Evolutionary conservation across 2,888 invertebrate species (phyloP).

Genomic region (Leucania comma): DNA sequence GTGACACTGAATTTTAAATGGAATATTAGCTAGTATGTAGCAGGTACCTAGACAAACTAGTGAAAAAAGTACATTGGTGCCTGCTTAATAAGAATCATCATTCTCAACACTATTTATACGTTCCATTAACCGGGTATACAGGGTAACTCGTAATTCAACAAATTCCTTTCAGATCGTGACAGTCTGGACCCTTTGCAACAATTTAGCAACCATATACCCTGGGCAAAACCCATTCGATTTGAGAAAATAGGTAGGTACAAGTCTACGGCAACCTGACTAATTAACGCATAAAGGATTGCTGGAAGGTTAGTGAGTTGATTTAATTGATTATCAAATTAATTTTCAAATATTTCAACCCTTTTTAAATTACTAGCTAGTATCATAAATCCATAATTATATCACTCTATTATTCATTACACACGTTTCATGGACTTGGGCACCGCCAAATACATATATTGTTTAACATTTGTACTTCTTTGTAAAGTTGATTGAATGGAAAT

Average conservation of each 20-base stretch:
- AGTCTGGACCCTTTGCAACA: not conserved
- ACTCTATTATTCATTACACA: not conserved
- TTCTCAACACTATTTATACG: not conserved
- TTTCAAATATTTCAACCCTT: too few relatives aligned
- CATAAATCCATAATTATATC: too few relatives aligned
- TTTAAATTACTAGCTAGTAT: too few relatives aligned
- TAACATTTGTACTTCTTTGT: too few relatives aligned
- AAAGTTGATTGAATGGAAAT: too few relatives aligned
- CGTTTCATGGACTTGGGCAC: not conserved
- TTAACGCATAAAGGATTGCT: not conserved
- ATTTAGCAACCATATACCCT: not conserved
- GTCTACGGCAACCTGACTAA: not conserved
- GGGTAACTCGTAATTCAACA: not conserved
- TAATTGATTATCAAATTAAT: too few relatives aligned
- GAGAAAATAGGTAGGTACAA: not conserved
- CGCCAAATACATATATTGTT: not conserved
- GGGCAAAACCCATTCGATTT: not conserved
- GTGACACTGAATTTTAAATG: slow-evolving; percentile 1
- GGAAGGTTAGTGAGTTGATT: too few relatives aligned
- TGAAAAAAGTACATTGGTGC: not conserved
- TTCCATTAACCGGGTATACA: not conserved
- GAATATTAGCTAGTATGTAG: not conserved
- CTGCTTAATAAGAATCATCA: not conserved
- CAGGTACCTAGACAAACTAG: not conserved
- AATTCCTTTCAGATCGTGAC: not conserved